Evolutionary conservation across 2,888 invertebrate species (phyloP), one percentile per base, ranked within the genome.

Genomic region (Adelognathus sp.): DNA sequence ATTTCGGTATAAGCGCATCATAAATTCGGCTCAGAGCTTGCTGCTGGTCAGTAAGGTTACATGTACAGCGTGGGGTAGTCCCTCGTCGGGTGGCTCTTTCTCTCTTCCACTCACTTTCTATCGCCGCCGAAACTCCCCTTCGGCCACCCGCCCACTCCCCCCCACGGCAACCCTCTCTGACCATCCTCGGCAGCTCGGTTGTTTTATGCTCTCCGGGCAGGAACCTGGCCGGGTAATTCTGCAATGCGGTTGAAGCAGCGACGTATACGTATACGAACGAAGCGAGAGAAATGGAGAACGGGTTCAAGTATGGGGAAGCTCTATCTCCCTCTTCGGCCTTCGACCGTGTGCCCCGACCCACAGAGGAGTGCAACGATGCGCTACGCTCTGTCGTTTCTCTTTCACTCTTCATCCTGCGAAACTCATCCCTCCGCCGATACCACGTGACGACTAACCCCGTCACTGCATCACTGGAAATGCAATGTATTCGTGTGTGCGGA

Each of bases 201-300:
- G 88, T 89, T 90, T 89, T 88, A 89, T 88, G 87, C 87, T 89
- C 84, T 84, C 85, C 83, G 84, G 86, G 85, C 85, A 84, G 87
- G 82, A 88, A 86, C 85, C 87, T 86, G 86, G 85, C 86, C 85
- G 88, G 87, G 88, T 89, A 90, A 89, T 90, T 89, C 89, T 90
- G 89, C 90, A 89, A 88, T 90, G 90, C 89, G 88, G 90, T 89
- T 87, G 84, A 85, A 86, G 82, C 77, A 52, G 76, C 63, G 81
- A 82, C 82, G 81, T 85, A 84, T 84, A 85, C 74, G 70, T 71
- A 71, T 64, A 63, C 46, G 41, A 66, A 71, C 24, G 21, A 21
- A 18, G 52, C 1, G 66, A 44, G 76, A 67, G 72, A 41, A 64
- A 76, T 11, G 24, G 63, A 71, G 63, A 76, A 54, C 14, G 36